Percentiles rank a stretch among this genome's conserved stretches.
These are phyloP conservation scores for Zaprionus kolodkinae DNA, from an alignment of 1,140 invertebrate species.

Conservation along the genomic window DNA sequence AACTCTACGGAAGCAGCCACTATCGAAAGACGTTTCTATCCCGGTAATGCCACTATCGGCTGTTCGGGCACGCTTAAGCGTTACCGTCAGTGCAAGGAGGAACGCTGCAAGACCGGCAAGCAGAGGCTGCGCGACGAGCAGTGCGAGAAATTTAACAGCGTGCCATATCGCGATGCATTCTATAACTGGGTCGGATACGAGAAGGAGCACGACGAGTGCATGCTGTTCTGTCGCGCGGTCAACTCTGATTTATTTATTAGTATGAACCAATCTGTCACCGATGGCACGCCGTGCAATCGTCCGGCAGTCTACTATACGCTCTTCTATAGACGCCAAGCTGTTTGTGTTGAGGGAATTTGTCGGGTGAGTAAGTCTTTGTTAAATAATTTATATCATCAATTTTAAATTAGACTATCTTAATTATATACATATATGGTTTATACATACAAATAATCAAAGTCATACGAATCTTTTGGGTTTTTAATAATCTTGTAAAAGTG, in stretches of 20 bases:
- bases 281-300: conserved; percentile 91
- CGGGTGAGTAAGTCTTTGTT: conserved; percentile 87
- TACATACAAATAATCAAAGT: no score
- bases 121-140: conserved; percentile 58
- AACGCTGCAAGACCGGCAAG: conserved; percentile 85
- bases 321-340: conserved; percentile 85
- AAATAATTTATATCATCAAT: no score
- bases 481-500: no score
- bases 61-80: conserved; percentile 88
- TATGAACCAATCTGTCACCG: conserved; percentile 90
- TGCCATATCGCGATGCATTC: conserved; percentile 90
- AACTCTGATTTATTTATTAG: conserved; percentile 93
- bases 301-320: conserved; percentile 85
- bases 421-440: no score
- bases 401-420: no score
- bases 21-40: conserved; percentile 62
- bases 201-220: conserved; percentile 87
- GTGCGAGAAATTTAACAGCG: conserved; percentile 89
- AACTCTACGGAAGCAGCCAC: conserved; percentile 30
- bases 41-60: conserved; percentile 58
- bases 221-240: conserved; percentile 92
- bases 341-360: conserved; percentile 93
- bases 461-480: no score
- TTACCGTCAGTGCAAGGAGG: conserved; percentile 89
- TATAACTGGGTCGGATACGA: conserved; percentile 94